Evolutionary conservation across 2,797 vertebrate species (phyloP).

Genomic region (Enteromius argenteus): DNA sequence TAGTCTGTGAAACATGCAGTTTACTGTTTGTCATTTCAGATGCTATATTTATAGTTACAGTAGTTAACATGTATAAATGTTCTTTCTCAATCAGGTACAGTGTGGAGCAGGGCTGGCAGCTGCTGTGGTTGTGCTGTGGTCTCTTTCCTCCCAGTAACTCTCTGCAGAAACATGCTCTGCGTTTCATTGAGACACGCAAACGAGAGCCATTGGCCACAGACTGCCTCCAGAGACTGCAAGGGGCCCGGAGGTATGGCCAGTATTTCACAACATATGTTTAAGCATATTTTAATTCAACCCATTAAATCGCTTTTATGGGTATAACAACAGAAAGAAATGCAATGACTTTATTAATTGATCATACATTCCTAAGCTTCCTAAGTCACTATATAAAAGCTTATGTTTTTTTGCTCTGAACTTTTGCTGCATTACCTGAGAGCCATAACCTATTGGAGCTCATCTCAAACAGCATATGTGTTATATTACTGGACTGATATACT

Average conservation of each 20-base stretch:
- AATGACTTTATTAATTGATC: neutral
- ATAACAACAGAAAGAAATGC: neutral
- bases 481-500: neutral
- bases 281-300: neutral
- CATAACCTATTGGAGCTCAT: slow-evolving; percentile 16
- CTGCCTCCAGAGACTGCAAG: slow-evolving; percentile 87
- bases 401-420: slow-evolving; percentile 31
- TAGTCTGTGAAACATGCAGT: neutral
- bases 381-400: neutral
- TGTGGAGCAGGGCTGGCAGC: slow-evolving; percentile 91
- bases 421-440: slow-evolving; percentile 3
- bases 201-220: slow-evolving; percentile 80
- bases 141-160: slow-evolving; percentile 89
- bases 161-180: slow-evolving; percentile 87
- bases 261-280: neutral
- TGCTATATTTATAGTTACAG: neutral
- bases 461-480: slow-evolving; percentile 16
- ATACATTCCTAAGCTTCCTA: neutral
- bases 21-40: neutral
- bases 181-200: slow-evolving; percentile 87
- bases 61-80: neutral
- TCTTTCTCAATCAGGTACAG: slow-evolving; percentile 82
- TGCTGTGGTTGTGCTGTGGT: slow-evolving; percentile 95
- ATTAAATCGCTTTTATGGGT: neutral
- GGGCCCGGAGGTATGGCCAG: slow-evolving; percentile 83